Evolutionary conservation across 2,797 vertebrate genomes (phyloP), one percentile per base, ranked within the genome.

Genomic region (Eleutherodactylus coqui): DNA sequence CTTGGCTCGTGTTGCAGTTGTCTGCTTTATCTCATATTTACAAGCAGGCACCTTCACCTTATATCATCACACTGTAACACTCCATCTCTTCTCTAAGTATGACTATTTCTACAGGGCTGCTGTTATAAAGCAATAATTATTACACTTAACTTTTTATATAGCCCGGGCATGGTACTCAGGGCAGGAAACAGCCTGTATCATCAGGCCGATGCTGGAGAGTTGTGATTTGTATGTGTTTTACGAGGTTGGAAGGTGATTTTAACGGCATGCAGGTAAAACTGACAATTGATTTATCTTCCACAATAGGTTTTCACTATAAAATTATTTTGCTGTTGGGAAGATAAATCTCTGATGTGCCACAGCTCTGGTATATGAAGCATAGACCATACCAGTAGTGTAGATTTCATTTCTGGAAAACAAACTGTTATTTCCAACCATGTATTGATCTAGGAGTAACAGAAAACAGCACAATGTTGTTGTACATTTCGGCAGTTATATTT

Each of bases 291-390:
- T 87, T 87, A 87, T 87, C 32, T 79, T 77, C 62, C 82, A 85
- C 81, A 87, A 87, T 80, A 85, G 82, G 82, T 84, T 87, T 55
- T 76, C 55, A 67, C 86, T 83, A 83, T 88, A 92, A 90, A 91
- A 90, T 47, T 8, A 73, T 87, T 41, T 88, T 88, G 89, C 85
- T 55, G 7, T 87, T 84, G 80, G 85, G 84, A 89, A 92, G 90
- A 89, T 86, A 91, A 86, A 83, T 76, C 89, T 88, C 69, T 58
- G 84, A 84, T 84, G 53, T 88, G 19, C 36, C 88, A 82, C 86
- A 78, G 55, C 85, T 90, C 86, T 51, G 82, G 51, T 84, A 87
- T 81, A 62, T 62, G 60, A 88, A 83, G 88, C 89, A 69, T 82
- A 75, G 88, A 70, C 88, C 69, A 82, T 85, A 84, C 86, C 82